phyloP scores from a whole-genome alignment of 2,888 invertebrate species.

The Andrena marginata region DNA sequence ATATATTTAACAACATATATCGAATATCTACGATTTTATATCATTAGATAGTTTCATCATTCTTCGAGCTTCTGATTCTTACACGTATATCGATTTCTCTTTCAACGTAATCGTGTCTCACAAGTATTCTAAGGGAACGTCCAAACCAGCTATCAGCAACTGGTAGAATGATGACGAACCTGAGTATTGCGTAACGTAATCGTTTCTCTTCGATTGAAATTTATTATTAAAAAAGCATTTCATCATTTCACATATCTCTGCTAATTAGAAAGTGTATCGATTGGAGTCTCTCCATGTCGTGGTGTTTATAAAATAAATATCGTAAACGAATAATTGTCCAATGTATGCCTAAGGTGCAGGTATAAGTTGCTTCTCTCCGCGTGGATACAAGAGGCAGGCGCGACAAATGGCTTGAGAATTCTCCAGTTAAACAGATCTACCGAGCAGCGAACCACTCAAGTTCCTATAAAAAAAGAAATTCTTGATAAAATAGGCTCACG shows the following conservation, averaged over 20 bases:
- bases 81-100: constrained; percentile 7
- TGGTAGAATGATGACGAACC: constrained; percentile 33
- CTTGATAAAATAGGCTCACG: not conserved
- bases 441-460: not conserved
- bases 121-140: constrained; percentile 8
- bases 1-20: constrained; percentile 5
- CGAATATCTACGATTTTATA: constrained; percentile 34
- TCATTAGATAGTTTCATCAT: constrained; percentile 39
- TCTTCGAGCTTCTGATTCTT: constrained; percentile 55
- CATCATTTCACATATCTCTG: constrained; percentile 41
- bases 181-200: not conserved
- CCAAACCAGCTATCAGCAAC: constrained; percentile 39
- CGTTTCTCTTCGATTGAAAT: constrained; percentile 12
- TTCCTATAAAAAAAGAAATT: constrained; percentile 8
- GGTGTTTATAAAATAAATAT: constrained; percentile 61
- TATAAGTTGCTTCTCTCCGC: constrained; percentile 22
- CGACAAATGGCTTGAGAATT: constrained; percentile 32
- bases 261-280: constrained; percentile 46
- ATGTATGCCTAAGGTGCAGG: constrained; percentile 32
- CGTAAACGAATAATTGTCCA: constrained; percentile 44
- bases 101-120: constrained; percentile 14
- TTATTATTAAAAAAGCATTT: constrained; percentile 23
- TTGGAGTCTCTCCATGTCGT: constrained; percentile 48
- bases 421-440: not conserved
- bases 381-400: constrained; percentile 7